Evolutionary conservation across 2,888 invertebrate genomes (phyloP).

Genomic region (Drosophila ezoana): DNA sequence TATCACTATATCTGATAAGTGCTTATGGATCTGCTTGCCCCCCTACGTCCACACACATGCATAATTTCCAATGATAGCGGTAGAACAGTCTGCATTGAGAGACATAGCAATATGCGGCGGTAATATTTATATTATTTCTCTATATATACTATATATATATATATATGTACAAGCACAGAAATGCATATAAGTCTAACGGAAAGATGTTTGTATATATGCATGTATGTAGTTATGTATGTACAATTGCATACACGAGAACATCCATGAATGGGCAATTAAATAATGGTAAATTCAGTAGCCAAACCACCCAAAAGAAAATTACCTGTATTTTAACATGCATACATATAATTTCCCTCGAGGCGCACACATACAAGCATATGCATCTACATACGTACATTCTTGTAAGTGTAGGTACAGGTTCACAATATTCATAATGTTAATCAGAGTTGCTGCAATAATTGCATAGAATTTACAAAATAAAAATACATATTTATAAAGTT

Average conservation of each 20-base stretch:
- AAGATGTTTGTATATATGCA: too few species aligned
- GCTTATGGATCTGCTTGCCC: conserved; percentile 19
- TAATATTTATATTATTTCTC: too few species aligned
- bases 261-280: too few species aligned
- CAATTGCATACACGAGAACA: too few species aligned
- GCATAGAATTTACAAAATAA: conserved; percentile 51
- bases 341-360: neutral
- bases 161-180: too few species aligned
- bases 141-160: too few species aligned
- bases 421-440: conserved; percentile 43
- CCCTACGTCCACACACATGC: neutral
- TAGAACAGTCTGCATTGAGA: too few species aligned
- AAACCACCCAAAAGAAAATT: too few species aligned
- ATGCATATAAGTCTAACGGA: too few species aligned
- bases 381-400: conserved; percentile 4
- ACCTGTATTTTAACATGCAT: neutral
- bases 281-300: too few species aligned
- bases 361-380: neutral
- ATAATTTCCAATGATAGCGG: neutral
- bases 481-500: conserved; percentile 68
- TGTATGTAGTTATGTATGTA: too few species aligned
- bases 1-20: conserved; percentile 36
- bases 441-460: conserved; percentile 63
- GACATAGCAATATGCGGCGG: too few species aligned
- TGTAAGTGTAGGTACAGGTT: conserved; percentile 26